A percentile compares a stretch with the other conserved stretches of the same genome.
These are phyloP conservation scores for Calameuta pallipes DNA, from an alignment of 2,888 invertebrate species.

Conservation along the genomic window DNA sequence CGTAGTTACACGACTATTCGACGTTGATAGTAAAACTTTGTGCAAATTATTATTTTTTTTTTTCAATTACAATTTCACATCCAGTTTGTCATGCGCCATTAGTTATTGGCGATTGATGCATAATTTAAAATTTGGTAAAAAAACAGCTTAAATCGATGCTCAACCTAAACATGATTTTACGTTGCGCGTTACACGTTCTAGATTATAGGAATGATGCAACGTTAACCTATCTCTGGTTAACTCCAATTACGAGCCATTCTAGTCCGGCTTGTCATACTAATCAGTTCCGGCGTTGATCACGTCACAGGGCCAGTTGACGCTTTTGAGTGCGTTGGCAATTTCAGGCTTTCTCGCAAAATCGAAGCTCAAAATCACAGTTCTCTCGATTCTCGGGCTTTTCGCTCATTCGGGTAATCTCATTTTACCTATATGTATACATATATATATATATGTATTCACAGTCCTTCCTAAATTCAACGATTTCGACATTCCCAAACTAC, in stretches of 20 bases:
- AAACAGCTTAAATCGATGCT: not conserved
- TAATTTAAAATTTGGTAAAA: not conserved
- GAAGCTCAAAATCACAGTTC: not conserved
- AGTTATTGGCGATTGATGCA: not conserved
- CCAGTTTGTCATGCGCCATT: too few relatives aligned
- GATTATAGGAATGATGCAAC: not conserved
- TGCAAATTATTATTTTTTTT: too few relatives aligned
- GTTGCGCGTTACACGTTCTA: not conserved
- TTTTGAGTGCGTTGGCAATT: not conserved
- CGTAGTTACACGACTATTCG: not conserved
- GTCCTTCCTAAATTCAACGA: not conserved
- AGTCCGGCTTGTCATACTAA: not conserved
- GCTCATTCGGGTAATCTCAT: not conserved
- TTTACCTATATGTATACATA: conserved; percentile 4
- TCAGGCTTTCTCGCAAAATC: conserved; percentile 2
- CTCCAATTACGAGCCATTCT: not conserved
- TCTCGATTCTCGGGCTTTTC: not conserved
- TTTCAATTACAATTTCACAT: not conserved
- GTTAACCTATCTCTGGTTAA: not conserved
- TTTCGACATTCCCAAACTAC: not conserved
- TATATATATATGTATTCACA: not conserved
- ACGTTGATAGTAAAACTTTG: too few relatives aligned
- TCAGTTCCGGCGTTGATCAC: not conserved
- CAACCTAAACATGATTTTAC: not conserved
- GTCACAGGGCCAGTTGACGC: not conserved